Evolutionary conservation across 2,888 invertebrate genomes (phyloP), one percentile per base, ranked within the genome.

Genomic region (Drosophila gaucha): DNA sequence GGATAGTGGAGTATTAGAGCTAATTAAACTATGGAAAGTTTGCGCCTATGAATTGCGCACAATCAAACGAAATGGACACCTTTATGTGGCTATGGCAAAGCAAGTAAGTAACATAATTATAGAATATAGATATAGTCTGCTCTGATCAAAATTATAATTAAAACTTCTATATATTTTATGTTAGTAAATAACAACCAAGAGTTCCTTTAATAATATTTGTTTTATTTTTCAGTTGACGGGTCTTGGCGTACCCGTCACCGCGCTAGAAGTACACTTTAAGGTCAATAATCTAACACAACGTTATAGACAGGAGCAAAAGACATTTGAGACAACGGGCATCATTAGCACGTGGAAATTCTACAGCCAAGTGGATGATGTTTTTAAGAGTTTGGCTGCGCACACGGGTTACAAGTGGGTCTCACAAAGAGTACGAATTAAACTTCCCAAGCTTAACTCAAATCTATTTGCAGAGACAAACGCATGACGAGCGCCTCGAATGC

Each of bases 31-130:
- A 88, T 91, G 91, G 91, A 91, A 91, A 91, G 91, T 90, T 63
- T 91, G 91, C 85, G 91, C 91, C 63, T 91, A 91, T 85, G 91
- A 91, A 78, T 74, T 91, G 84, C 89, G 91, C 86, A 91, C 91
- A 65, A 91, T 91, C 62, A 91, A 91, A 90, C 89, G 91, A 80
- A 91, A 91, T 91, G 91, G 91, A 80, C 91, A 91, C 85, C 89
- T 91, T 44, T 91, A 91, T 82, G 91, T 91, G 88, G 91, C 91
- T 89, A 91, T 91, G 91, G 91, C 91, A 77, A 91, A 91, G 77
- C 91, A 74, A 74, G 73, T 74, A 26, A 67, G 73, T 74, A 14
- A 9, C 4, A 4, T 2, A 2, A 51, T 18, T 12, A 12, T 9
- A n/a, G n/a, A n/a, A n/a, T n/a, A n/a, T n/a, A n/a, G n/a, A n/a